A percentile compares a stretch with the other conserved stretches of the same genome.
Evolutionary conservation across 2,888 invertebrate genomes (phyloP).

Genomic region (Stenodema calcarata): DNA sequence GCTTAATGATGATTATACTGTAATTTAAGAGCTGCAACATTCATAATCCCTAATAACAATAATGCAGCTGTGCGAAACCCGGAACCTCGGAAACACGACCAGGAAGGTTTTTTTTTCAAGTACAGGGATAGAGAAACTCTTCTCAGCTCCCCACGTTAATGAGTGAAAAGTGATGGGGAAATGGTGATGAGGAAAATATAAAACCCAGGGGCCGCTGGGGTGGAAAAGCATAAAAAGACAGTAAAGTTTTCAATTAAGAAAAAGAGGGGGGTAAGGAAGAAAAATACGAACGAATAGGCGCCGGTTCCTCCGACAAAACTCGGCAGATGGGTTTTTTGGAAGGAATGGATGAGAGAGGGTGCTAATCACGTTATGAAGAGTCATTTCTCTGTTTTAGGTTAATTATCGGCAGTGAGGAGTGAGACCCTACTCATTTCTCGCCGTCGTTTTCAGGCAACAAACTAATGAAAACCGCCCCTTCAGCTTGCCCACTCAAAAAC

Average conservation of each 20-base stretch:
- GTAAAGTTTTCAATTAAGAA: constrained; percentile 36
- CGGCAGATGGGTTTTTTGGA: neutral
- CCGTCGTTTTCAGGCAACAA: neutral
- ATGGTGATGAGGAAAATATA: neutral
- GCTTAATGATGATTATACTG: neutral
- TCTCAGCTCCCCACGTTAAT: neutral
- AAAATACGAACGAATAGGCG: neutral
- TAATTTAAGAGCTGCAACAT: neutral
- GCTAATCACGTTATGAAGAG: constrained; percentile 30
- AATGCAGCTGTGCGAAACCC: neutral
- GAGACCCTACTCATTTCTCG: neutral
- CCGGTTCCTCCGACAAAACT: neutral
- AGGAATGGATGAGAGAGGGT: neutral
- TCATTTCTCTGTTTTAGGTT: constrained; percentile 8
- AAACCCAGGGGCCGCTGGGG: neutral
- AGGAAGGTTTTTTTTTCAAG: neutral
- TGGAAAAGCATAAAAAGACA: constrained; percentile 5
- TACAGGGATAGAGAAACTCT: neutral
- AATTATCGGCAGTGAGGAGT: constrained; percentile 16
- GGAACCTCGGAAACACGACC: neutral
- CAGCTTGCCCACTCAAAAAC: neutral
- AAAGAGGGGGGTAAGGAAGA: neutral
- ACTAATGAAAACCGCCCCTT: neutral
- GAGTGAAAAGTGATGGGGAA: neutral
- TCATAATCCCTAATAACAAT: neutral